A percentile compares a stretch with the other conserved stretches of the same genome.
Conservation (phyloP, 2,888 invertebrate genomes). For the Dicranocentrus wangi region DNA sequence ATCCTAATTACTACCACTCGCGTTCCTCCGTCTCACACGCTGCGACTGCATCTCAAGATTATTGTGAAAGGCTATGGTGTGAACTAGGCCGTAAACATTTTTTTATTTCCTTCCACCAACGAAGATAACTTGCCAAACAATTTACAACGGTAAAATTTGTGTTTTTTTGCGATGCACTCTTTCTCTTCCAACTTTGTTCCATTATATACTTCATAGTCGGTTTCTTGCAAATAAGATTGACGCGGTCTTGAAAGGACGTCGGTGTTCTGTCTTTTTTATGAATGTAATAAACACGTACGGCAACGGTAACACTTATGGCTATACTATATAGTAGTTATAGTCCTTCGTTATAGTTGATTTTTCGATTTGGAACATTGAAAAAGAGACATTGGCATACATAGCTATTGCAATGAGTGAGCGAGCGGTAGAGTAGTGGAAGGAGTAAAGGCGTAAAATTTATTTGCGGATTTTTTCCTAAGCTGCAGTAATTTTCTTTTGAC, state of each 20-base stretch:
- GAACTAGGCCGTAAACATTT: constrained; percentile 38
- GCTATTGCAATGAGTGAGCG: background rate
- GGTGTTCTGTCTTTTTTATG: background rate
- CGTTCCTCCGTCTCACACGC: background rate
- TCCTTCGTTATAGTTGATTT: background rate
- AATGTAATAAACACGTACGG: background rate
- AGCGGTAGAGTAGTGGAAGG: background rate
- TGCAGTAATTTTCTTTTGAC: constrained; percentile 3
- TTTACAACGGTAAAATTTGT: too few relatives aligned
- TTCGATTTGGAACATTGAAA: background rate
- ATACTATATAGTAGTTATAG: too few relatives aligned
- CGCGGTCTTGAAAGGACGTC: constrained; percentile 13
- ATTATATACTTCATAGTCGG: background rate
- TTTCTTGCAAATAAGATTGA: constrained; percentile 8
- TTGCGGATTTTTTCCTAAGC: background rate
- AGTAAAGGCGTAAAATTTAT: constrained; percentile 17
- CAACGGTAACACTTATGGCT: background rate
- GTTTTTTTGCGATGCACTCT: background rate
- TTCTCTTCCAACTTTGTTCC: constrained; percentile 4
- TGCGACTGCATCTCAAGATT: background rate
- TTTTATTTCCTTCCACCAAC: too few relatives aligned
- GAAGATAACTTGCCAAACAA: too few relatives aligned
- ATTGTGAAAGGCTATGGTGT: constrained; percentile 21
- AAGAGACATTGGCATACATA: background rate
- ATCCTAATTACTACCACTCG: background rate